Evolutionary conservation across 2,797 vertebrate species (phyloP).

Genomic region (Eurystomus glaucurus): DNA sequence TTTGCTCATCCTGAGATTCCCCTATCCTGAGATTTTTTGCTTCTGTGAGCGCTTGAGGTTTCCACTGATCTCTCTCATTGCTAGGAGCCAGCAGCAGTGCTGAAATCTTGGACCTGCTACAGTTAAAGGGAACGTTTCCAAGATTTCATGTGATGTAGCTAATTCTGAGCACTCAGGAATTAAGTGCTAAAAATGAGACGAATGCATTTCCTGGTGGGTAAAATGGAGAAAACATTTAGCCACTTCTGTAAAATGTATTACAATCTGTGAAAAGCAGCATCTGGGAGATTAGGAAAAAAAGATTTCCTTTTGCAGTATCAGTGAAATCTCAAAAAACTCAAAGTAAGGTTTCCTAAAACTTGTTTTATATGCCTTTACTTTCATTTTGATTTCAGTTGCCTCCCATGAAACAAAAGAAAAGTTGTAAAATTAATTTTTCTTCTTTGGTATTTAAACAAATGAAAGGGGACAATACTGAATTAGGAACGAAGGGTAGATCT

Average conservation of each 20-base stretch:
- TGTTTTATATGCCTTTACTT: not conserved
- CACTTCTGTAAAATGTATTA: not conserved
- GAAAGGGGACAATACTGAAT: not conserved
- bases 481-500: not conserved
- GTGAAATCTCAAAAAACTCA: not conserved
- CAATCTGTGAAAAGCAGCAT: not conserved
- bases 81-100: not conserved
- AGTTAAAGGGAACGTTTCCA: slow-evolving; percentile 18
- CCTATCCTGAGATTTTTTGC: not conserved
- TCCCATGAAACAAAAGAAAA: not conserved
- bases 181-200: slow-evolving; percentile 12
- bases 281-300: not conserved
- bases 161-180: slow-evolving; percentile 13
- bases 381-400: not conserved
- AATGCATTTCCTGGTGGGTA: slow-evolving; percentile 9
- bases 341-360: not conserved
- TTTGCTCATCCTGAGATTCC: not conserved
- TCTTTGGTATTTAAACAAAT: not conserved
- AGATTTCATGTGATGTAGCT: slow-evolving; percentile 3
- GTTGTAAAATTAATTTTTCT: not conserved
- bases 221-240: not conserved
- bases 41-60: not conserved
- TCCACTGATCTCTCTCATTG: not conserved
- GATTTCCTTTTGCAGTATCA: not conserved
- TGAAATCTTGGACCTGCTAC: not conserved